Evolutionary conservation across 2,113 vertebrate species (phyloP).

Genomic region (Epinephelus lanceolatus): DNA sequence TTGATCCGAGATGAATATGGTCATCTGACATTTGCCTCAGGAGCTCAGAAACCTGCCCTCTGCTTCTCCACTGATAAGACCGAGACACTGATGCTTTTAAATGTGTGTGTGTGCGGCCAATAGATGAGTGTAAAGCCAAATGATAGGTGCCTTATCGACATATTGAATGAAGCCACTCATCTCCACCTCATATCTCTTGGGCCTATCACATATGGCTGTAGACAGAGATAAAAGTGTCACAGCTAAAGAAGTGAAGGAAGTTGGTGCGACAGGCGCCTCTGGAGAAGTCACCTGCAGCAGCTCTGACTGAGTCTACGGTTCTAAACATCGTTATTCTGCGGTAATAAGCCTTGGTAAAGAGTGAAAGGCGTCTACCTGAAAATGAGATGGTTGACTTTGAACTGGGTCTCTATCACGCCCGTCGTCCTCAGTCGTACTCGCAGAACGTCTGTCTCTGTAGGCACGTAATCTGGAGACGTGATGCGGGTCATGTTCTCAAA

Average conservation of each 20-base stretch:
- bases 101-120: slow-evolving; percentile 12
- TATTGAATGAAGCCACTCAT: slow-evolving; percentile 57
- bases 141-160: slow-evolving; percentile 51
- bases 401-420: slow-evolving; percentile 86
- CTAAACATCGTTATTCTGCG: neutral
- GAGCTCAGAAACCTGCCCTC: slow-evolving; percentile 55
- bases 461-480: slow-evolving; percentile 78
- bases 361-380: slow-evolving; percentile 80
- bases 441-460: slow-evolving; percentile 84
- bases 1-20: slow-evolving; percentile 61
- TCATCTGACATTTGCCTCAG: slow-evolving; percentile 57
- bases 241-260: slow-evolving; percentile 25
- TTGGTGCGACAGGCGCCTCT: neutral
- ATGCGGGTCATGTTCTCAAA: slow-evolving; percentile 83
- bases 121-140: slow-evolving; percentile 31
- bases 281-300: neutral
- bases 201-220: slow-evolving; percentile 42
- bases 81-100: slow-evolving; percentile 1
- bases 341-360: neutral
- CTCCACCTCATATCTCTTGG: slow-evolving; percentile 42
- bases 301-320: neutral
- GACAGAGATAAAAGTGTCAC: slow-evolving; percentile 62
- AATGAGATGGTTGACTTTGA: slow-evolving; percentile 83
- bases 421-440: slow-evolving; percentile 84
- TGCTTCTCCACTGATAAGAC: slow-evolving; percentile 75